Conservation (phyloP, 2,888 invertebrate species). For the Napeogenes inachia region DNA sequence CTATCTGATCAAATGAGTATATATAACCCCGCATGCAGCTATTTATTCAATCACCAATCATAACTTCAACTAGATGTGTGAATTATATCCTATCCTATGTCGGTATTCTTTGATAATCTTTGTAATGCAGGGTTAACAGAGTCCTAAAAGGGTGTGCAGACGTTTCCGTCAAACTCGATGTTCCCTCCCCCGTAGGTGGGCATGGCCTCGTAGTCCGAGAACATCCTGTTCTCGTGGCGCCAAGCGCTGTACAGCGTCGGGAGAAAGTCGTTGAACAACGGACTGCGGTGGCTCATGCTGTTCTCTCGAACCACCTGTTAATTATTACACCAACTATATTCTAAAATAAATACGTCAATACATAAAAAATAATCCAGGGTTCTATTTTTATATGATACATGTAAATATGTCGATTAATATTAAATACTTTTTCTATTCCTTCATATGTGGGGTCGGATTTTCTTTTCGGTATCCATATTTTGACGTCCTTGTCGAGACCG, state of each 20-base stretch:
- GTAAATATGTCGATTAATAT: no score
- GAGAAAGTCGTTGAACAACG: slow-evolving; percentile 69
- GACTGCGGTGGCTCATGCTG: slow-evolving; percentile 48
- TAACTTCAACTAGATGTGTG: no score
- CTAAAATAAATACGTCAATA: no score
- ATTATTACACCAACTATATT: no score
- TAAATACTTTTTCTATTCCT: slow-evolving; percentile 67
- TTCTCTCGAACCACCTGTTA: slow-evolving; percentile 62
- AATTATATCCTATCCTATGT: no score
- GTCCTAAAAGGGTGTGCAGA: slow-evolving; percentile 63
- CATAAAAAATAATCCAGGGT: no score
- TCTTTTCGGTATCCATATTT: slow-evolving; percentile 91
- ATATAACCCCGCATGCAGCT: no score
- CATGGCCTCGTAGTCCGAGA: slow-evolving; percentile 41
- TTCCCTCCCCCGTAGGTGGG: slow-evolving; percentile 43
- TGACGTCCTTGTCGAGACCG: slow-evolving; percentile 94
- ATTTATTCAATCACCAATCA: no score
- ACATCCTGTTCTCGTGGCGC: slow-evolving; percentile 47
- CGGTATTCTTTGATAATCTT: no score
- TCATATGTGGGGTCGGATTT: slow-evolving; percentile 76
- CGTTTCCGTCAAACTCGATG: slow-evolving; percentile 66
- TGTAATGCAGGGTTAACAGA: not conserved
- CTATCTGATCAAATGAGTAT: no score
- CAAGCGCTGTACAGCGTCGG: slow-evolving; percentile 66
- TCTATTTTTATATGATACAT: no score